phyloP scores from a whole-genome alignment of 1,140 invertebrate species.

The Leptinotarsa texana region DNA sequence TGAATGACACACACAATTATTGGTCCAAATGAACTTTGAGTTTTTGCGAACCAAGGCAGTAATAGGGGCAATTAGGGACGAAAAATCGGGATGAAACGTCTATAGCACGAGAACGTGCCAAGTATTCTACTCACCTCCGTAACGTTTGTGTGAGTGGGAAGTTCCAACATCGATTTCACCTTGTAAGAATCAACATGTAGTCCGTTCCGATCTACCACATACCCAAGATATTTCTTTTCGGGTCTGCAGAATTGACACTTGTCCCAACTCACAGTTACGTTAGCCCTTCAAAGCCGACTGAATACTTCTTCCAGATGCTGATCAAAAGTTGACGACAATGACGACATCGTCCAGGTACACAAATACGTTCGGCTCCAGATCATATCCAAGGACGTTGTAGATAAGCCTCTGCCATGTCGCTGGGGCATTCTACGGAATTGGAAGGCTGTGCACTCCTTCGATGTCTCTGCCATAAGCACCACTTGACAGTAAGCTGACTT shows the following conservation, averaged over 20 bases:
- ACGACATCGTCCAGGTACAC: too few relatives aligned
- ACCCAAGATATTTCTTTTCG: not conserved
- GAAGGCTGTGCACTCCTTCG: too few relatives aligned
- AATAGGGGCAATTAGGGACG: conserved; percentile 51
- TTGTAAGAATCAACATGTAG: conserved; percentile 13
- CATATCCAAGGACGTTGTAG: too few relatives aligned
- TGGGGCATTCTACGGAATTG: too few relatives aligned
- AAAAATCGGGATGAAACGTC: conserved; percentile 49
- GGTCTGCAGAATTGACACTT: conserved; percentile 16
- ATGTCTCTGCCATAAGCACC: too few relatives aligned
- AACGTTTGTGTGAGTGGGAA: conserved; percentile 29
- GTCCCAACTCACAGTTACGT: not conserved
- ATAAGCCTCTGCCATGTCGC: too few relatives aligned
- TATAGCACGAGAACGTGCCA: conserved; percentile 52
- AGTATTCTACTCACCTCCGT: conserved; percentile 48
- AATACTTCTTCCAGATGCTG: not conserved
- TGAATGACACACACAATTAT: conserved; percentile 16
- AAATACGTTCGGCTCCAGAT: too few relatives aligned
- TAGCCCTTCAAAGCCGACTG: conserved; percentile 15
- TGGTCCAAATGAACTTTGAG: conserved; percentile 1
- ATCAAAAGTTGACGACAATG: too few relatives aligned
- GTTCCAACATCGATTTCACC: not conserved
- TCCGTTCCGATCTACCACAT: conserved; percentile 14
- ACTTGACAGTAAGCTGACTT: too few relatives aligned
- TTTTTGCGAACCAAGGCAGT: conserved; percentile 42